These are phyloP conservation scores for Drosophila testacea DNA, from an alignment of 2,888 invertebrate species.

Conservation along the genomic window DNA sequence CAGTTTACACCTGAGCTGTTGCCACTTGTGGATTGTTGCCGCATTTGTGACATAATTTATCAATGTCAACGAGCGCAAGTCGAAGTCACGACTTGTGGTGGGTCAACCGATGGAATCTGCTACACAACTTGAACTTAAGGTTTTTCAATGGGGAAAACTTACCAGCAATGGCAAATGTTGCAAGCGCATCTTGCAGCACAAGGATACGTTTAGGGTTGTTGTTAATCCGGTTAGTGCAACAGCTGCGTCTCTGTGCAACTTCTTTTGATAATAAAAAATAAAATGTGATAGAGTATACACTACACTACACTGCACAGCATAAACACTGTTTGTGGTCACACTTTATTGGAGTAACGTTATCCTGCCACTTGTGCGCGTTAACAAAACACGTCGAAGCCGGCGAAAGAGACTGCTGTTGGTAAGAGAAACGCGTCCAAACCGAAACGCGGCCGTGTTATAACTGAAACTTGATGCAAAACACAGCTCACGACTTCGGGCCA, in stretches of 20 bases:
- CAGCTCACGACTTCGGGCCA: slow-evolving; percentile 48
- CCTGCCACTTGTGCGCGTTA: slow-evolving; percentile 42
- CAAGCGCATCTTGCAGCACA: slow-evolving; percentile 70
- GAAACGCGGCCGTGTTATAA: slow-evolving; percentile 77
- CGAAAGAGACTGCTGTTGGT: background rate
- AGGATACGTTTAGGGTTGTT: slow-evolving; percentile 12
- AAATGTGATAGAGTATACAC: slow-evolving; percentile 1
- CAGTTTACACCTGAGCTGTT: slow-evolving; percentile 66
- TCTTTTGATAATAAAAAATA: background rate
- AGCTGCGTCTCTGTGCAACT: slow-evolving; percentile 16
- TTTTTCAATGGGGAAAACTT: slow-evolving; percentile 46
- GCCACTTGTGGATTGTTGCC: slow-evolving; percentile 15
- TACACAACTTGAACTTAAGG: background rate
- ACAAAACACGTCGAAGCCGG: slow-evolving; percentile 5
- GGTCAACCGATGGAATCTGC: slow-evolving; percentile 58
- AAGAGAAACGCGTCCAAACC: slow-evolving; percentile 76
- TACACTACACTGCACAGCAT: slow-evolving; percentile 43
- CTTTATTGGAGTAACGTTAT: slow-evolving; percentile 18
- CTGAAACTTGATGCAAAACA: slow-evolving; percentile 75
- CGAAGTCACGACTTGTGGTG: slow-evolving; percentile 34
- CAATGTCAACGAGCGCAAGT: slow-evolving; percentile 62
- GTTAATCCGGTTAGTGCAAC: slow-evolving; percentile 46
- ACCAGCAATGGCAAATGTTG: slow-evolving; percentile 77
- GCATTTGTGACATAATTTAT: slow-evolving; percentile 71
- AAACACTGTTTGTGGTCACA: slow-evolving; percentile 13